Percentiles rank a stretch among this genome's conserved stretches.
Conservation (phyloP, 2,888 invertebrate species). For the Melitaea athalia region DNA sequence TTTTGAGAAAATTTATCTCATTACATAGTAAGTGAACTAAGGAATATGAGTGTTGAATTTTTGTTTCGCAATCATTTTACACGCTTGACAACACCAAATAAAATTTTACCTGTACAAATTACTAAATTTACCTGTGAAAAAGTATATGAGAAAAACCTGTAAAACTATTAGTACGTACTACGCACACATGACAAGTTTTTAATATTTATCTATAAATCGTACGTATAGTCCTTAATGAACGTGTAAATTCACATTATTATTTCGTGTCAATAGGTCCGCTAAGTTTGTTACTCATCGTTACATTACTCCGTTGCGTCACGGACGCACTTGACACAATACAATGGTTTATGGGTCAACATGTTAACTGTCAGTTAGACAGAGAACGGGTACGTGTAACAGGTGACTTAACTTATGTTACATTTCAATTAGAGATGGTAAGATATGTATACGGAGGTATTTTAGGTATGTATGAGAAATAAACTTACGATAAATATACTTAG, state of each 20-base stretch:
- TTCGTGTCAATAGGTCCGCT: conserved; percentile 1
- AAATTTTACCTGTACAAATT: too few species aligned
- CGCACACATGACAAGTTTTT: too few species aligned
- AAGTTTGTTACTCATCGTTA: conserved; percentile 18
- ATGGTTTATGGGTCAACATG: conserved; percentile 25
- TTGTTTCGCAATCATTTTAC: too few species aligned
- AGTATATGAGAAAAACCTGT: too few species aligned
- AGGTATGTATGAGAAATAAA: too few species aligned
- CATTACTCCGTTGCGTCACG: conserved; percentile 21
- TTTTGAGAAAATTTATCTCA: too few species aligned
- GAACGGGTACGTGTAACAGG: conserved; percentile 3
- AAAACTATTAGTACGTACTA: too few species aligned
- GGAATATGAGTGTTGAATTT: too few species aligned
- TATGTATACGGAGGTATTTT: background rate
- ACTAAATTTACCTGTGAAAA: too few species aligned
- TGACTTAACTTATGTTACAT: background rate
- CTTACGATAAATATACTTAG: too few species aligned
- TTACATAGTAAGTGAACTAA: too few species aligned
- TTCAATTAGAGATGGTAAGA: background rate
- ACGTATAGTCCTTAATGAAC: background rate
- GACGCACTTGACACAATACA: conserved; percentile 26
- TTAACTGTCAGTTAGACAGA: conserved; percentile 9
- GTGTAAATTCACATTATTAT: background rate
- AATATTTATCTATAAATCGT: background rate
- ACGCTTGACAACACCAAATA: too few species aligned